These are phyloP conservation scores for Galendromus occidentalis DNA, from an alignment of 1,140 invertebrate species.

Conservation along the genomic window DNA sequence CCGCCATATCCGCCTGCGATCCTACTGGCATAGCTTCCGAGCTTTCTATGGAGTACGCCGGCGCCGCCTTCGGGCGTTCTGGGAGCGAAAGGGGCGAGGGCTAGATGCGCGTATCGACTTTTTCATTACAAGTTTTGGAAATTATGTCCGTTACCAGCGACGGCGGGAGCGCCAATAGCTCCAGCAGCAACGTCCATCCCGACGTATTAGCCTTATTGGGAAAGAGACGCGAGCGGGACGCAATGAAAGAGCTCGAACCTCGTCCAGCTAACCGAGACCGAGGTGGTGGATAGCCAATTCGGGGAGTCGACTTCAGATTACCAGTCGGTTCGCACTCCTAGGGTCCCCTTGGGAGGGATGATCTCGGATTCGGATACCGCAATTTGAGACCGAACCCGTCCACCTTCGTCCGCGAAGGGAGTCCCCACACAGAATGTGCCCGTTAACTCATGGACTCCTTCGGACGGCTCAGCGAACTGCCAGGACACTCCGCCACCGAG, in stretches of 20 bases:
- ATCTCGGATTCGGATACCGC: too few species aligned
- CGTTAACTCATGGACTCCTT: background rate
- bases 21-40: background rate
- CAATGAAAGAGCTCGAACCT: background rate
- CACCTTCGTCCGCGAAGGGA: too few species aligned
- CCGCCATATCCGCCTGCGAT: background rate
- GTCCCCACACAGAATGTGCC: too few species aligned
- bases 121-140: conserved; percentile 7
- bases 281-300: too few species aligned
- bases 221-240: background rate
- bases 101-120: background rate
- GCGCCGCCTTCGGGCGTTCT: background rate
- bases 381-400: too few species aligned
- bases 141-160: background rate
- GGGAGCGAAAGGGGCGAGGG: background rate
- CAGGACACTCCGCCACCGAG: background rate
- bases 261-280: background rate
- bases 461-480: background rate
- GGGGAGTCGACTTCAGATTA: too few species aligned
- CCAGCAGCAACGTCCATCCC: background rate
- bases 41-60: background rate
- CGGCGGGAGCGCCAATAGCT: background rate
- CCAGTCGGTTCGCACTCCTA: too few species aligned
- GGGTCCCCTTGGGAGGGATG: too few species aligned
- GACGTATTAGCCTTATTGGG: background rate